Conservation (phyloP, 2,888 invertebrate species). For the Drosophila helvetica region DNA sequence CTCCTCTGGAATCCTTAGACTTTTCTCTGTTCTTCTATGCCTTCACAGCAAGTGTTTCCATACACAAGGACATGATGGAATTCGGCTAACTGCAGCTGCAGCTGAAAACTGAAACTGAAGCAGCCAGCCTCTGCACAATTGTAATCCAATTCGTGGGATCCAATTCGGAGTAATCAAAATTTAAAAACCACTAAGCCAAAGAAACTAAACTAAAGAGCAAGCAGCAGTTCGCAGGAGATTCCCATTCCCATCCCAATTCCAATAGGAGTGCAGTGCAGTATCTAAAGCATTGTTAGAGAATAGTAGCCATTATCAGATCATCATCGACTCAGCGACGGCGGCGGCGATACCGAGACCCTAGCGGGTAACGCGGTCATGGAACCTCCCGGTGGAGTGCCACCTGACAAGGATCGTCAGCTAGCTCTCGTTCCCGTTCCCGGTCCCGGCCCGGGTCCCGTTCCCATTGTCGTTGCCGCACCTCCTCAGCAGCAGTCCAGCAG, state of each 20-base stretch:
- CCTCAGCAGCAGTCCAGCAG: constrained; percentile 24
- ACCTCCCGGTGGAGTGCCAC: constrained; percentile 81
- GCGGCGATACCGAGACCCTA: constrained; percentile 41
- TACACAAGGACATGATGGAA: constrained; percentile 83
- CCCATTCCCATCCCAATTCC: background rate
- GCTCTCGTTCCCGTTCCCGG: constrained; percentile 17
- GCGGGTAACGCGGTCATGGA: constrained; percentile 82
- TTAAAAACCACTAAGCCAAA: background rate
- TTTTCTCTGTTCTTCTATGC: background rate
- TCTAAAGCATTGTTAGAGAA: constrained; percentile 7
- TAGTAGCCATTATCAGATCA: no score
- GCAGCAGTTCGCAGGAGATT: no score
- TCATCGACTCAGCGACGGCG: constrained; percentile 8
- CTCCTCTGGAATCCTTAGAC: no score
- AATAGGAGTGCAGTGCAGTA: background rate
- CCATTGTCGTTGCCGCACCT: constrained; percentile 2
- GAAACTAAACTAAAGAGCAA: no score
- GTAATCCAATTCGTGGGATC: background rate
- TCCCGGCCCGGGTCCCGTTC: background rate
- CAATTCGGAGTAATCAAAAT: background rate
- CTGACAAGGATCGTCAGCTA: constrained; percentile 82
- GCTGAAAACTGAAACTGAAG: constrained; percentile 9
- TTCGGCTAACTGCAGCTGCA: constrained; percentile 76
- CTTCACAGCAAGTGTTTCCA: constrained; percentile 78
- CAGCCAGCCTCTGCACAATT: background rate